These are phyloP conservation scores for Helicolenus hilgendorfi DNA, from an alignment of 2,797 vertebrate species.

Conservation along the genomic window DNA sequence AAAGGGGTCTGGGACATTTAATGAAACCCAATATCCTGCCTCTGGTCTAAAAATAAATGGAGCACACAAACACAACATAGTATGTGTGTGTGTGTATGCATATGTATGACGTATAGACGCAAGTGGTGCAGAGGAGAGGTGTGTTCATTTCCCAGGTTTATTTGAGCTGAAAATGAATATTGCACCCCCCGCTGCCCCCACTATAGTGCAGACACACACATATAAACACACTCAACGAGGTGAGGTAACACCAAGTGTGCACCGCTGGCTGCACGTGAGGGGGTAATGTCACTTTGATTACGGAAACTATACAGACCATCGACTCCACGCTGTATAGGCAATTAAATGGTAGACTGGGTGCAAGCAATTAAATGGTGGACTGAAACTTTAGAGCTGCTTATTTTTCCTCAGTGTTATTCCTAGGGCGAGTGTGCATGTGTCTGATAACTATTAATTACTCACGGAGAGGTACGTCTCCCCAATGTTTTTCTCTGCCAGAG, in stretches of 20 bases:
- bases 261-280: slow-evolving; percentile 1
- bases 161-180: slow-evolving; percentile 68
- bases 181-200: neutral
- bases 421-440: neutral
- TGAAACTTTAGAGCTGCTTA: slow-evolving; percentile 45
- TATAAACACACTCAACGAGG: slow-evolving; percentile 8
- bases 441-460: slow-evolving; percentile 46
- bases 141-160: slow-evolving; percentile 50
- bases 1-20: slow-evolving; percentile 70
- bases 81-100: slow-evolving; percentile 18
- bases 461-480: neutral
- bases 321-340: slow-evolving; percentile 36
- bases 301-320: slow-evolving; percentile 41
- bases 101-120: slow-evolving; percentile 35
- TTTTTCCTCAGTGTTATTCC: slow-evolving; percentile 39
- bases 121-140: slow-evolving; percentile 8
- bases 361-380: slow-evolving; percentile 63
- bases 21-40: slow-evolving; percentile 84
- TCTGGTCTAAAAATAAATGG: slow-evolving; percentile 89
- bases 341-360: slow-evolving; percentile 72
- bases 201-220: slow-evolving; percentile 13
- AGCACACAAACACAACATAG: slow-evolving; percentile 70
- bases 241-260: slow-evolving; percentile 26
- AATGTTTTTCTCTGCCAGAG: neutral
- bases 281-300: slow-evolving; percentile 50